Base-by-base conservation (phyloP, 2,888 invertebrate species). In the Minunthozetes semirufus region DNA sequence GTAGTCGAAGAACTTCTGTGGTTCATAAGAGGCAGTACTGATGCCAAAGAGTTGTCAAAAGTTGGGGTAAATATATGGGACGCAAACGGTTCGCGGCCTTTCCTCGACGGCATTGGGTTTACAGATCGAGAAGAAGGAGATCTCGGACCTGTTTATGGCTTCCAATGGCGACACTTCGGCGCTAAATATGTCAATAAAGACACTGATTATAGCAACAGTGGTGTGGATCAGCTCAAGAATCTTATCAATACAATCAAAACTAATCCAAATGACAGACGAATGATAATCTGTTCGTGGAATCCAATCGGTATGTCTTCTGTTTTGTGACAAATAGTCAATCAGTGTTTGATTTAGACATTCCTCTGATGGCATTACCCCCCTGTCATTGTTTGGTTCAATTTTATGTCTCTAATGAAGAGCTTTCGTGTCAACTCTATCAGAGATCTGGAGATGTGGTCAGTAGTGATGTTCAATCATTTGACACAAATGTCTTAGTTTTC, bases 131-230 rank as follows among this genome's bases (percentile, higher is more conserved):
- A 90, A 82, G 94, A 93, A 86, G 96, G 89, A 88, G 98, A 98
- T 84, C 86, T 98, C 63, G 97, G 97, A 0, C 98, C 98, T 0
- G 89, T 98, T 1, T 98, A 98, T 85, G 98, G 97, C 0, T 99
- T 98, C 81, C 98, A 98, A 82, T 99, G 98, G 98, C 88, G 97
- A 76, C 96, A 99, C 82, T 96, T 90, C 85, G 98, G 98, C 22
- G 96, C 97, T 0, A 85, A 90, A 80, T 98, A 99, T 83, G 84
- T 87, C 70, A 88, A 90, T 79, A 90, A 91, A 85, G 86, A 90
- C 78, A 87, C 89, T 25, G 89, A 96, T 83, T 98, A 98, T 81
- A 86, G 85, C 1, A 89, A 89, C 0, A 82, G 88, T 81, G 98
- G 98, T n/a, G 86, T 94, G 50, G 97, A 98, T 83, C 97, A 98